These are phyloP conservation scores for Papilio machaon DNA, from an alignment of 1,140 invertebrate species.

Conservation along the genomic window DNA sequence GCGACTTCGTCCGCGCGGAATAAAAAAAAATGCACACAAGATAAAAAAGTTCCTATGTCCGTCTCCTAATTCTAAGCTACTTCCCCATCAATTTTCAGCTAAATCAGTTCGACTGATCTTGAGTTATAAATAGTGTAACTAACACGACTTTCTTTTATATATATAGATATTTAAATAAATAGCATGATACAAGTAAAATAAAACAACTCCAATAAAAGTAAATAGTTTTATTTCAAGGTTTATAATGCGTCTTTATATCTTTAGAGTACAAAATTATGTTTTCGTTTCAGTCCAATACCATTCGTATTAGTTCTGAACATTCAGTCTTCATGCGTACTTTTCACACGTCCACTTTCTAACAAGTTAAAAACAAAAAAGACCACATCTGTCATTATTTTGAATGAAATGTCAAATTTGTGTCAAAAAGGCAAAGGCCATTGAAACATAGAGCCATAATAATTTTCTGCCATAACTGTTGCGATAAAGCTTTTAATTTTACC, in stretches of 20 bases:
- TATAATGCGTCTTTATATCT: constrained; percentile 58
- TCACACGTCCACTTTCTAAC: constrained; percentile 11
- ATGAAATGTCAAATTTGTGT: background rate
- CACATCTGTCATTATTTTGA: constrained; percentile 7
- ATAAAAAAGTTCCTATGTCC: no score
- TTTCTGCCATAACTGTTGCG: background rate
- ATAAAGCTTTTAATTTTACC: background rate
- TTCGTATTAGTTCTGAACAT: constrained; percentile 46
- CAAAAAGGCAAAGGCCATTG: constrained; percentile 9
- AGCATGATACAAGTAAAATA: background rate
- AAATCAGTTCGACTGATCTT: no score
- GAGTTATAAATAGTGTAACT: no score
- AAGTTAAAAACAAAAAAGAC: background rate
- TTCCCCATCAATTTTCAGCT: no score
- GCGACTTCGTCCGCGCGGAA: no score
- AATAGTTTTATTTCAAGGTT: constrained; percentile 68
- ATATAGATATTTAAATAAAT: no score
- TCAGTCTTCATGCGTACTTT: constrained; percentile 57
- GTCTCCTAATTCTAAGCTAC: no score
- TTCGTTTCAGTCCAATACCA: constrained; percentile 52
- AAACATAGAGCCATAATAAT: constrained; percentile 11
- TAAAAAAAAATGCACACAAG: no score
- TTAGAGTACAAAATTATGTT: constrained; percentile 61
- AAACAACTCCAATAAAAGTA: constrained; percentile 44
- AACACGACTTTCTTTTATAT: no score